phyloP scores from a whole-genome alignment of 1,140 invertebrate genomes.

The Trachelipus rathkii region DNA sequence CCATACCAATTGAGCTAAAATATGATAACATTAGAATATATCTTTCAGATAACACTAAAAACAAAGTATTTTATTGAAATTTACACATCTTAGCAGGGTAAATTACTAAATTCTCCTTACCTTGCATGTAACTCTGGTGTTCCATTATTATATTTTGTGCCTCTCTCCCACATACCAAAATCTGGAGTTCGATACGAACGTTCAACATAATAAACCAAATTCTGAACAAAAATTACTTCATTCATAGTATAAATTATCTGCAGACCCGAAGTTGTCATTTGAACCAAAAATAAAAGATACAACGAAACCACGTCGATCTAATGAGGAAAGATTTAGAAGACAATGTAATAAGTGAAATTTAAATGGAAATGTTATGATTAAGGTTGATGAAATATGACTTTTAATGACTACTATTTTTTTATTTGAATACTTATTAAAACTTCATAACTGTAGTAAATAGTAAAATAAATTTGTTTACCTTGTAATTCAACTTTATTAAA shows the following conservation, averaged over 20 bases:
- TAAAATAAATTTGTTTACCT: too few relatives aligned
- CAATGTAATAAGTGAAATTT: not conserved
- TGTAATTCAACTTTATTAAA: too few relatives aligned
- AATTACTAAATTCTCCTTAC: slow-evolving; percentile 49
- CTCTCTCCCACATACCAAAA: slow-evolving; percentile 98
- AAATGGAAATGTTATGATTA: too few relatives aligned
- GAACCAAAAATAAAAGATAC: slow-evolving; percentile 90
- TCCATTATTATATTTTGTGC: slow-evolving; percentile 96
- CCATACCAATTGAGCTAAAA: slow-evolving; percentile 72
- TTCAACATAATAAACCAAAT: slow-evolving; percentile 98
- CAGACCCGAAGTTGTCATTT: slow-evolving; percentile 92
- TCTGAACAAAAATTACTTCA: slow-evolving; percentile 98
- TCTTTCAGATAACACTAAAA: slow-evolving; percentile 5
- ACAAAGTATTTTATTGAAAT: not conserved
- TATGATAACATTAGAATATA: slow-evolving; percentile 12
- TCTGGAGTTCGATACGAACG: slow-evolving; percentile 97
- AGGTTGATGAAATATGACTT: too few relatives aligned
- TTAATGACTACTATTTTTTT: too few relatives aligned
- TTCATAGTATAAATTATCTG: slow-evolving; percentile 98
- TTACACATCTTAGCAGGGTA: too few relatives aligned
- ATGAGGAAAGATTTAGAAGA: slow-evolving; percentile 42
- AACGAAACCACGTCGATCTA: slow-evolving; percentile 95
- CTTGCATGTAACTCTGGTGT: slow-evolving; percentile 97
- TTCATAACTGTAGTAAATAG: too few relatives aligned
- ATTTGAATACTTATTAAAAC: too few relatives aligned